These are phyloP conservation scores for Lacanobia wlatinum DNA, from an alignment of 2,888 invertebrate genomes.

Conservation along the genomic window DNA sequence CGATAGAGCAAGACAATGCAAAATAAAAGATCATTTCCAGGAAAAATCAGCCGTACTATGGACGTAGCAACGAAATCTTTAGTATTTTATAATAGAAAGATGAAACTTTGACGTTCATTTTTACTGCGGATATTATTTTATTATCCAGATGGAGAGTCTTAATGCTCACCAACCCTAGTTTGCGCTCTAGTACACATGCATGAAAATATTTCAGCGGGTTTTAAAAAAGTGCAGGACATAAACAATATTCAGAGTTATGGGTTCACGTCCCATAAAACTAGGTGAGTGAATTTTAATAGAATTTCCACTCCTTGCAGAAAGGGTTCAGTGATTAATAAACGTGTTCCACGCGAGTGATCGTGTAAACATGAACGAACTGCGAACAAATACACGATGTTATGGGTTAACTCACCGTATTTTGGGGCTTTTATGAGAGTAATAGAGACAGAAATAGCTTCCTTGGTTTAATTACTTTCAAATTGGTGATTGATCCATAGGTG, in stretches of 20 bases:
- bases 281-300: conserved; percentile 56
- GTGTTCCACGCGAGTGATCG: conserved; percentile 41
- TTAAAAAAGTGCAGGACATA: conserved; percentile 22
- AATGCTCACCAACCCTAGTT: background rate
- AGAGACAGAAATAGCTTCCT: conserved; percentile 2
- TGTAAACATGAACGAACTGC: conserved; percentile 35
- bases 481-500: background rate
- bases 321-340: conserved; percentile 51
- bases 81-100: conserved; percentile 5
- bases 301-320: conserved; percentile 52
- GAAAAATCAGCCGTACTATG: background rate
- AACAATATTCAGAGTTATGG: conserved; percentile 52
- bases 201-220: conserved; percentile 24
- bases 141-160: background rate
- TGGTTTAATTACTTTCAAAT: conserved; percentile 6
- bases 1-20: conserved; percentile 15
- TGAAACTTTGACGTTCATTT: background rate
- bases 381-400: conserved; percentile 4
- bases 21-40: background rate
- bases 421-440: background rate
- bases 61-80: conserved; percentile 8
- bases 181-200: background rate
- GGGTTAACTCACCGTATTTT: background rate
- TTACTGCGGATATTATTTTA: background rate
- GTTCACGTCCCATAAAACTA: conserved; percentile 37